These are phyloP conservation scores for Marronus borbonicus DNA, from an alignment of 2,888 invertebrate species.

Conservation along the genomic window DNA sequence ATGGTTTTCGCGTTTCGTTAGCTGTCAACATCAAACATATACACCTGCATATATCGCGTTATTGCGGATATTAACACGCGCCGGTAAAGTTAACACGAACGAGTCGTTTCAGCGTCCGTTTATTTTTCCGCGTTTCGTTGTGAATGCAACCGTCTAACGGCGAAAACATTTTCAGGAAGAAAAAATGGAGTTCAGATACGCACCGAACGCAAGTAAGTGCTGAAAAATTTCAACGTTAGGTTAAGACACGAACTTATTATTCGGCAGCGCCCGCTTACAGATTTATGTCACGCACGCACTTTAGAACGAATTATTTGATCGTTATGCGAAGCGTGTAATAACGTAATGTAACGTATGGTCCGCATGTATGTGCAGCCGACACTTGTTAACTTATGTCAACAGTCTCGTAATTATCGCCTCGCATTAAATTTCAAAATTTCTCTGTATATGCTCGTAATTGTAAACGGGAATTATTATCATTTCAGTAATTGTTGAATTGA, in stretches of 20 bases:
- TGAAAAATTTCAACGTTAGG: conserved; percentile 47
- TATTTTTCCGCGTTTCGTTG: neutral
- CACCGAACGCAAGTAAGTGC: conserved; percentile 53
- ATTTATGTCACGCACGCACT: conserved; percentile 12
- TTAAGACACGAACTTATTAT: conserved; percentile 15
- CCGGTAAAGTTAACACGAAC: conserved; percentile 4
- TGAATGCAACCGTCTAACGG: neutral
- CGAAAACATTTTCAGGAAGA: neutral
- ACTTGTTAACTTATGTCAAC: conserved; percentile 6
- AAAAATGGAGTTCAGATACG: conserved; percentile 51
- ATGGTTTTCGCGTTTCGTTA: conserved; percentile 21
- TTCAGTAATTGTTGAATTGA: too few relatives aligned
- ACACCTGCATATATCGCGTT: neutral
- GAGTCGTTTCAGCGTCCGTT: neutral
- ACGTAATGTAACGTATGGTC: neutral
- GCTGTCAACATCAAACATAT: neutral
- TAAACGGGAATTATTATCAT: neutral
- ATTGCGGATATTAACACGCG: neutral
- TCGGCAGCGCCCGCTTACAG: neutral
- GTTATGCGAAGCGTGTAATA: conserved; percentile 9
- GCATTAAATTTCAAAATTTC: neutral
- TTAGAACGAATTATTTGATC: conserved; percentile 18
- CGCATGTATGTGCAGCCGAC: neutral
- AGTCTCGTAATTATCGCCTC: conserved; percentile 5
- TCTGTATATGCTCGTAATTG: neutral